Conservation (phyloP, 1,140 invertebrate species). For the Vanessa tameamea region DNA sequence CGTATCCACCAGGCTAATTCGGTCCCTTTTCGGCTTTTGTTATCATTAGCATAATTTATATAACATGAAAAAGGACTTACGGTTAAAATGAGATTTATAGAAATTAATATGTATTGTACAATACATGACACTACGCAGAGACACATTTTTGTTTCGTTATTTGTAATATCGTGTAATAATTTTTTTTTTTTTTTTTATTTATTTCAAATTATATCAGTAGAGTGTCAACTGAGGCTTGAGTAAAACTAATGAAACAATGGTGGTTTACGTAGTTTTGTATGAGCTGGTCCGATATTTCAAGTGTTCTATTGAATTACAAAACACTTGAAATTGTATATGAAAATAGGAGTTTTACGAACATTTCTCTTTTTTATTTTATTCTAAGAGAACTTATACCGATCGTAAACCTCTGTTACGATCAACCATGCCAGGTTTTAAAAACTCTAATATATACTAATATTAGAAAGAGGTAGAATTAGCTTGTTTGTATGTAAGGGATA, state of each 20-base stretch:
- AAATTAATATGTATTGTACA: constrained; percentile 26
- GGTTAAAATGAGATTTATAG: constrained; percentile 26
- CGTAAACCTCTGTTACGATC: too few species aligned
- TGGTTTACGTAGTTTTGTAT: not conserved
- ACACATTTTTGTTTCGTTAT: constrained; percentile 26
- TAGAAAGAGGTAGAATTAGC: too few species aligned
- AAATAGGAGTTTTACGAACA: not conserved
- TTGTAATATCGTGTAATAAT: not conserved
- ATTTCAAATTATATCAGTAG: not conserved
- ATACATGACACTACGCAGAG: not conserved
- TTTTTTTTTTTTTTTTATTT: not conserved
- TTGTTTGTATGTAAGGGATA: too few species aligned
- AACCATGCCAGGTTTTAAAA: too few species aligned
- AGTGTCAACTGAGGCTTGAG: not conserved
- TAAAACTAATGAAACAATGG: not conserved
- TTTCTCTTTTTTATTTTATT: too few species aligned
- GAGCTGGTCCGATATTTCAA: not conserved
- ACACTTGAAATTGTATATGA: constrained; percentile 3
- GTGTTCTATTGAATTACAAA: not conserved
- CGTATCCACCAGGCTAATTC: too few species aligned
- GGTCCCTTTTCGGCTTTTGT: not conserved
- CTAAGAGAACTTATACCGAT: too few species aligned
- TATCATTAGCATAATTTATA: not conserved
- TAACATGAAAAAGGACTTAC: constrained; percentile 10
- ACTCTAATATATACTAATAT: too few species aligned